Conservation (phyloP, 35 echinoderm and acorn worm genomes). For the Strongylocentrotus purpuratus region DNA sequence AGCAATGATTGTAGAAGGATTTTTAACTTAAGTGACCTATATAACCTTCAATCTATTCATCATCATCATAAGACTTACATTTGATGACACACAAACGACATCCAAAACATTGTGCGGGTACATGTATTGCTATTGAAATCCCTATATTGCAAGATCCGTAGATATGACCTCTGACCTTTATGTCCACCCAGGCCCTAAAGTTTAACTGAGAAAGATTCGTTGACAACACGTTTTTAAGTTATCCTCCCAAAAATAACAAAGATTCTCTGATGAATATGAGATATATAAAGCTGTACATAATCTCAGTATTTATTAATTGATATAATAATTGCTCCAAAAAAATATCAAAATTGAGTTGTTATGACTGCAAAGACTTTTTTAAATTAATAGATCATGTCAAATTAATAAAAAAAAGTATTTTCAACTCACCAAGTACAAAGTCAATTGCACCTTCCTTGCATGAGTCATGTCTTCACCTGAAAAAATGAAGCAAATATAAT, state of each 20-base stretch:
- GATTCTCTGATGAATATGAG: background rate
- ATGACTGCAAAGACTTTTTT: background rate
- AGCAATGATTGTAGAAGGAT: no score
- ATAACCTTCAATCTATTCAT: background rate
- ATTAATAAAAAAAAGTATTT: no score
- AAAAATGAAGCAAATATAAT: background rate
- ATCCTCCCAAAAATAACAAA: background rate
- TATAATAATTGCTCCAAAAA: no score
- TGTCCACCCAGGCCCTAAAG: no score
- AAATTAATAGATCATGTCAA: background rate
- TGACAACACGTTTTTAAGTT: background rate
- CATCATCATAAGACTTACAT: background rate
- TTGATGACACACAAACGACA: background rate
- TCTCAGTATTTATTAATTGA: background rate
- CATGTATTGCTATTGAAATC: background rate
- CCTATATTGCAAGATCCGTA: no score
- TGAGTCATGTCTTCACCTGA: background rate
- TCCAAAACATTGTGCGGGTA: background rate
- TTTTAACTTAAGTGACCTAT: background rate
- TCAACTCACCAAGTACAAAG: constrained; percentile 36
- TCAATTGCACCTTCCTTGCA: constrained; percentile 17
- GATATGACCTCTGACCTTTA: no score
- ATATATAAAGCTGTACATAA: background rate
- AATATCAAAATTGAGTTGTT: background rate
- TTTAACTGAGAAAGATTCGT: no score